These are phyloP conservation scores for Hirundo rustica DNA, from an alignment of 2,797 vertebrate species.

Conservation along the genomic window DNA sequence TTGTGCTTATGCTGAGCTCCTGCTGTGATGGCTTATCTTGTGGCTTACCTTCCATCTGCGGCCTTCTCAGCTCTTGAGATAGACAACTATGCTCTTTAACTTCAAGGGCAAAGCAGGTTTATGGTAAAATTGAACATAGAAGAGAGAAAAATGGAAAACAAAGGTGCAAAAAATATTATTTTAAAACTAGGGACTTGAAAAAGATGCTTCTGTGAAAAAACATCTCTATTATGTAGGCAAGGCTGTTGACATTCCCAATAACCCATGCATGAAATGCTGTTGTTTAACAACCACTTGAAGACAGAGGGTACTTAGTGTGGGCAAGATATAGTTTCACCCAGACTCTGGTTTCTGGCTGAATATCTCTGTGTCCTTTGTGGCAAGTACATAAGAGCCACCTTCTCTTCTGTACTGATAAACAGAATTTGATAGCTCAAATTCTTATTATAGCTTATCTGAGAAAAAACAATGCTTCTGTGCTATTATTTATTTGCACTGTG, in stretches of 20 bases:
- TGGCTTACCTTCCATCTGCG: background rate
- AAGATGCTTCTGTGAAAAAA: fast-evolving
- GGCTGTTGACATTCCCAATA: background rate
- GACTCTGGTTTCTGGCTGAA: background rate
- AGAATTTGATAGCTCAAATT: background rate
- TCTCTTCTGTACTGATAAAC: background rate
- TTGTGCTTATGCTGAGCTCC: background rate
- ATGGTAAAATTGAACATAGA: background rate
- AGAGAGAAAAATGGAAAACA: background rate
- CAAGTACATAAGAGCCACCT: fast-evolving
- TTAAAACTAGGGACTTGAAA: background rate
- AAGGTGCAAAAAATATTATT: background rate
- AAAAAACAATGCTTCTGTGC: fast-evolving
- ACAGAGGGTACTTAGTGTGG: background rate
- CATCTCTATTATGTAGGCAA: background rate
- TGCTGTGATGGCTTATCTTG: background rate
- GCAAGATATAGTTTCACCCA: background rate
- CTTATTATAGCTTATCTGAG: background rate
- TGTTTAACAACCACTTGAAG: background rate
- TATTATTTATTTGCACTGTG: background rate
- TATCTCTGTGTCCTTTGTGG: background rate
- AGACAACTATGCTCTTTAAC: background rate
- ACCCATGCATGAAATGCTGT: background rate
- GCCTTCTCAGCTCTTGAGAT: background rate
- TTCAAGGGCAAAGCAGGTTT: background rate